Percentiles rank a stretch among this genome's conserved stretches.
These are phyloP conservation scores for western clawed frog (Xenopus tropicalis) DNA, from an alignment of 2,113 vertebrate genomes.

Conservation along the genomic window UCB_Xtro_10.0 CM004444.2:60537501-60538000, in stretches of 20 bases:
- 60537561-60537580: background rate
- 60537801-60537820: conserved; percentile 4
- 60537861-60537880: background rate
- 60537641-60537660: background rate
- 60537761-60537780: conserved; percentile 22
- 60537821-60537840: conserved; percentile 13
- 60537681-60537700: conserved; percentile 33
- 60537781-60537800: background rate
- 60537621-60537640: conserved; percentile 32
- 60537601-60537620: conserved; percentile 6
- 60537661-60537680: conserved; percentile 37
- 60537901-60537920: no score
- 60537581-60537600: background rate
- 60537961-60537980: no score
- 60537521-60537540: no score
- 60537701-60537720: background rate
- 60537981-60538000: no score
- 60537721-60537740: conserved; percentile 26
- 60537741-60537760: conserved; percentile 29
- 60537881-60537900: background rate
- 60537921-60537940: no score
- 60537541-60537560: no score
- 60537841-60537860: conserved; percentile 1
- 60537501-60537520: no score
- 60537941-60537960: no score